phyloP scores from a whole-genome alignment of 2,797 vertebrate species.

The Phoxinus dragarum region DNA sequence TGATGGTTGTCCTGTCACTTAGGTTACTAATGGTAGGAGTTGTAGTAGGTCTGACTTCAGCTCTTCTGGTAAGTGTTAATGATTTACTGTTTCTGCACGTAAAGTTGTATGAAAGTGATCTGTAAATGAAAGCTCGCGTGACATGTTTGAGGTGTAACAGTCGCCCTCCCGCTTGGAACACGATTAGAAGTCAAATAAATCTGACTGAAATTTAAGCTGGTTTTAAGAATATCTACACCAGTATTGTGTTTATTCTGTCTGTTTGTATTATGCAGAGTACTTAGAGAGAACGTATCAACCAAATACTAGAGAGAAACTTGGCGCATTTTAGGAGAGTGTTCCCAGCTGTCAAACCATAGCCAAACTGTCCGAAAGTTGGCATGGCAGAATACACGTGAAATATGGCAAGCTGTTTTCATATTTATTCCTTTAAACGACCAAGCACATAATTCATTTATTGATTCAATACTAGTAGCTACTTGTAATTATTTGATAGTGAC shows the following conservation, averaged over 20 bases:
- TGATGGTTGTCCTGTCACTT: conserved; percentile 89
- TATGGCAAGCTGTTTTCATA: conserved; percentile 25
- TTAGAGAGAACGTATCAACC: background rate
- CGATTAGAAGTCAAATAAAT: background rate
- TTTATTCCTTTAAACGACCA: background rate
- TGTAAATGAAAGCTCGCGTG: conserved; percentile 13
- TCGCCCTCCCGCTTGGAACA: background rate
- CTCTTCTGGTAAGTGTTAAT: conserved; percentile 82
- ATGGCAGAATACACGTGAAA: conserved; percentile 38
- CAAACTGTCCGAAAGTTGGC: conserved; percentile 31
- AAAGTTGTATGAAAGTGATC: conserved; percentile 1
- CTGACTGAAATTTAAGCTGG: background rate
- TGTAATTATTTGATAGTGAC: background rate
- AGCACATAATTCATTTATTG: background rate
- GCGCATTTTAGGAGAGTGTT: background rate
- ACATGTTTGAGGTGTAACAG: conserved; percentile 12
- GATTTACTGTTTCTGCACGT: conserved; percentile 41
- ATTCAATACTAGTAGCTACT: too few species aligned
- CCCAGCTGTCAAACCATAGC: conserved; percentile 39
- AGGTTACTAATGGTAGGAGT: conserved; percentile 81
- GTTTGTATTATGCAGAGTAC: background rate
- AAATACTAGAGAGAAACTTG: conserved; percentile 2
- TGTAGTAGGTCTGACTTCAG: conserved; percentile 79
- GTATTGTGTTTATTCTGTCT: background rate
- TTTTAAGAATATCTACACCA: background rate